Base-by-base conservation (phyloP, 2,797 vertebrate species). In the Halcyon chelicuti region DNA sequence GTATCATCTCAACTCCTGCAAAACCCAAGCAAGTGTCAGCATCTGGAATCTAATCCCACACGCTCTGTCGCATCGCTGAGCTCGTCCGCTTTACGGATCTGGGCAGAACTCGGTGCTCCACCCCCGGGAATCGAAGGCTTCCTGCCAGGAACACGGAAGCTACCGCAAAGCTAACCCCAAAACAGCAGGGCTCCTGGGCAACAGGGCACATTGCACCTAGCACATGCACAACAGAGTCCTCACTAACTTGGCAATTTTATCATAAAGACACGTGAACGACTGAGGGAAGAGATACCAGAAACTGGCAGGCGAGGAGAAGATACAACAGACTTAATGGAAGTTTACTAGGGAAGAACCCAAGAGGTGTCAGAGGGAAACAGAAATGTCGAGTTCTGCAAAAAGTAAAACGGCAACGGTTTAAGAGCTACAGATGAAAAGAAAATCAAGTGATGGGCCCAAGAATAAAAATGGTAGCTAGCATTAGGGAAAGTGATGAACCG, bases 161-260 rank as follows among this genome's bases (percentile, higher is more conserved):
- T n/a, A 37, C 46, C 0, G 1, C 1, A 0, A 74, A 55, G 29
- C 39, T 42, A 63, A 21, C n/a, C 35, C 33, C 28, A n/a, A 25
- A 77, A 10, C 42, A 42, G 16, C 12, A n/a, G 11, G 18, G 16
- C 79, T 78, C 26, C 70, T 37, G n/a, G 20, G 17, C 35, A 83
- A 62, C 39, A 23, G 12, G 20, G 44, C 18, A 33, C 44, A 3
- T 26, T 54, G 57, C 19, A 16, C 0, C 0, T 26, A 12, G 18
- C 9, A 7, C 2, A 2, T 6, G 25, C 12, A 15, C 28, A 75
- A 33, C 5, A 13, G 29, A 42, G 66, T 52, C 14, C n/a, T 31
- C 16, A 13, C 20, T 52, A 47, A 40, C 42, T 5, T 31, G 23
- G 18, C 18, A 46, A 10, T 61, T 63, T 33, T 25, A n/a, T 3